Base-by-base conservation (phyloP, 2,888 invertebrate genomes). In the Tethea ocularis region DNA sequence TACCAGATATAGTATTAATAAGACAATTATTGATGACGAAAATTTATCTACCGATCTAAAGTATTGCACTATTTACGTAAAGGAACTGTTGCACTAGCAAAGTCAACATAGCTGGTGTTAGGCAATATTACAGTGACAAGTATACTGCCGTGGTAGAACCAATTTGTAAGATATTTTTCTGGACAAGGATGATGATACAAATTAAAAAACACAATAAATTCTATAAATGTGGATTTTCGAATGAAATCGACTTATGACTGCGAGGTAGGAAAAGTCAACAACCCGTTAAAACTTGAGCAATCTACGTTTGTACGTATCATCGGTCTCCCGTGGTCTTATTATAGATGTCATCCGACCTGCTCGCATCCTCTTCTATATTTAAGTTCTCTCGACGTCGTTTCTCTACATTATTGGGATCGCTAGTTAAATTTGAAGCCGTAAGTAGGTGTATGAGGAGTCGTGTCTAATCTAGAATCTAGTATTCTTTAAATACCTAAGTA, bases 341-440 rank as follows among this genome's bases (percentile, higher is more conserved):
- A 89, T 93, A 93, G 93, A 89, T 90, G 93, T 91, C 92, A 92
- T 83, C 87, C 89, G 91, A 91, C 89, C 92, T 88, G 89, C 89
- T 87, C 84, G 86, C 87, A 91, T 92, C 89, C 88, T 87, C 86
- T 84, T 90, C 90, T 93, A 91, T 88, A 92, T 92, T 87, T 92
- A 92, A 90, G 83, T 76, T 76, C 81, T 78, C 85, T 80, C 83
- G 74, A 75, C 83, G 82, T 74, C 80, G 81, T 78, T 80, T 78
- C 81, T 75, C 79, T 78, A 80, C 78, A 82, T 81, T 80, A 77
- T 78, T 75, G 74, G 72, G 77, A 78, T 78, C 76, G 74, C 63
- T 70, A 77, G 75, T 79, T 76, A 74, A 80, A 74, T 75, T 74
- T 77, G 69, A 68, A 76, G 64, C 72, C 72, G 69, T 67, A 74